Percentiles rank a stretch among this genome's conserved stretches.
These are phyloP conservation scores for Phylloscopus collybita DNA, from an alignment of 2,797 vertebrate genomes.

Conservation along the genomic window DNA sequence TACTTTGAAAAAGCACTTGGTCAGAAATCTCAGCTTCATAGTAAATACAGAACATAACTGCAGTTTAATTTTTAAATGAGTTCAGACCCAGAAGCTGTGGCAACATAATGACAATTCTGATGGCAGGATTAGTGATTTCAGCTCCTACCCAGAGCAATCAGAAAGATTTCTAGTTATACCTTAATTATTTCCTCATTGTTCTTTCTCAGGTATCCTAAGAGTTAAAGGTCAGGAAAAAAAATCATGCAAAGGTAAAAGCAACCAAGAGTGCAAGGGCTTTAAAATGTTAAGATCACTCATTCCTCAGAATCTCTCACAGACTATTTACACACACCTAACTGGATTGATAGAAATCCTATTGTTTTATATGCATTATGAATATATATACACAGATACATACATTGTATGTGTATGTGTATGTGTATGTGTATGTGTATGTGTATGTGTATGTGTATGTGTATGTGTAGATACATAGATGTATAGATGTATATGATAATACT, in stretches of 20 bases:
- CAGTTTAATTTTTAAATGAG: slow-evolving; percentile 4
- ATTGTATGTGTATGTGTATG: too few species aligned
- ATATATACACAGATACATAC: too few species aligned
- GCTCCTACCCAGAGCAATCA: not conserved
- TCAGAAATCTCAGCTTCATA: not conserved
- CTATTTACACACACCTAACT: not conserved
- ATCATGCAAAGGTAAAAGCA: not conserved
- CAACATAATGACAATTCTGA: not conserved
- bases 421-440: not conserved
- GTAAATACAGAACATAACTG: not conserved
- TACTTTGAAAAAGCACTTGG: not conserved
- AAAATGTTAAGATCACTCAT: not conserved
- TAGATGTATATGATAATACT: not conserved
- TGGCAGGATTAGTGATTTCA: not conserved
- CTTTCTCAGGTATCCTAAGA: not conserved
- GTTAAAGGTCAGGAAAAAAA: not conserved
- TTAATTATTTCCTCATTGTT: not conserved
- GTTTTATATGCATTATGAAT: not conserved
- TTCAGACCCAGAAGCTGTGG: not conserved
- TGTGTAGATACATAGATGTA: too few species aligned
- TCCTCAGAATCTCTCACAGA: not conserved
- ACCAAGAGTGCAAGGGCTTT: not conserved
- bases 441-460: too few species aligned
- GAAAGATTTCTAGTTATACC: not conserved
- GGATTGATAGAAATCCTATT: not conserved